Conservation (phyloP, 2,797 vertebrate genomes). For the Danionella dracula region DNA sequence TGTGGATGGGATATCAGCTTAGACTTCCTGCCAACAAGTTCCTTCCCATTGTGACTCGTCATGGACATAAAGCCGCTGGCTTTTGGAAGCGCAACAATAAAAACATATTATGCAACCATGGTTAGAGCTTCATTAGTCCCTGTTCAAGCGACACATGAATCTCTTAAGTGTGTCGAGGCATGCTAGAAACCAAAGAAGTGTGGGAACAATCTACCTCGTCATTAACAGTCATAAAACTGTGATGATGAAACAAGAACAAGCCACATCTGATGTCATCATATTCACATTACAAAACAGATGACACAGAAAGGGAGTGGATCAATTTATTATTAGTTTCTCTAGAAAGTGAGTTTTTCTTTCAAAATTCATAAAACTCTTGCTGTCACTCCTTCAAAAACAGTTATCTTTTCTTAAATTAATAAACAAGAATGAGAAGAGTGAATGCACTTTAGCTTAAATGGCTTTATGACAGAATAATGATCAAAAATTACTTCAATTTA, state of each 20-base stretch:
- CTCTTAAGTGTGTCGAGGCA: neutral
- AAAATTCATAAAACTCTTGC: too few species aligned
- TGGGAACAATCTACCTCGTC: neutral
- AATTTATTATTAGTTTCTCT: too few species aligned
- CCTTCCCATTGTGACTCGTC: slow-evolving; percentile 20
- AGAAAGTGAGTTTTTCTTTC: too few species aligned
- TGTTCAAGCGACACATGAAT: neutral
- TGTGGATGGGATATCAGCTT: slow-evolving; percentile 22
- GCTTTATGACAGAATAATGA: neutral
- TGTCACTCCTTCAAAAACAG: too few species aligned
- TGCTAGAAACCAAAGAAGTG: neutral
- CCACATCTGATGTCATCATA: neutral
- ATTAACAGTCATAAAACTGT: neutral
- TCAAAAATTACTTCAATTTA: neutral
- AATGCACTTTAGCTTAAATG: too few species aligned
- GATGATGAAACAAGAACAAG: neutral
- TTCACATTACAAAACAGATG: neutral
- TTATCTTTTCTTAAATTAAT: too few species aligned
- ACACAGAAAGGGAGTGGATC: neutral
- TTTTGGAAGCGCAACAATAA: neutral
- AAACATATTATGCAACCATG: slow-evolving; percentile 3
- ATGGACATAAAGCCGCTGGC: neutral
- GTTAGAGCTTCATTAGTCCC: neutral
- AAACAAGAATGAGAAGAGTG: too few species aligned
- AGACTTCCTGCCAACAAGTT: slow-evolving; percentile 37